Evolutionary conservation across 2,888 invertebrate genomes (phyloP).

Genomic region (Heliconius hortense): DNA sequence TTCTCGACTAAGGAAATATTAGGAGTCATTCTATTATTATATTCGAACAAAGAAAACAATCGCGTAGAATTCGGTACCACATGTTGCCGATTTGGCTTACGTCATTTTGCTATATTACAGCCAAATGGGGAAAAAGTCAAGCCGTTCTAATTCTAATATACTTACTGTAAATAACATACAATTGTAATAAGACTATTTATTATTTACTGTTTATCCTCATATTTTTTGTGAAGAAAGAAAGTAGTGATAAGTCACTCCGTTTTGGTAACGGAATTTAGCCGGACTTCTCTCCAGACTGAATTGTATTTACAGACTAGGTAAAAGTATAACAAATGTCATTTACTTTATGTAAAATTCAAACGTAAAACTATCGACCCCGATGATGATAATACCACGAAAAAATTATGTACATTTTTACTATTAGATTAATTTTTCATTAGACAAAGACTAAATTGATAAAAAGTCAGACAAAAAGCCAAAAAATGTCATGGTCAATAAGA

Average conservation of each 20-base stretch:
- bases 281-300: no score
- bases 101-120: slow-evolving; percentile 68
- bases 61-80: slow-evolving; percentile 51
- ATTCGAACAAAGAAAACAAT: slow-evolving; percentile 67
- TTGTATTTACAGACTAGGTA: no score
- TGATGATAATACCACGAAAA: no score
- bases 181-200: not conserved
- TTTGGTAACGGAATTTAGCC: no score
- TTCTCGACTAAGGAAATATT: slow-evolving; percentile 61
- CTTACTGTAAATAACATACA: slow-evolving; percentile 13
- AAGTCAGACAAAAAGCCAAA: not conserved
- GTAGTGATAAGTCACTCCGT: no score
- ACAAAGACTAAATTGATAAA: not conserved
- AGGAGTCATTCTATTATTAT: slow-evolving; percentile 76
- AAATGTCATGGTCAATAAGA: slow-evolving; percentile 3
- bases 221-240: not conserved
- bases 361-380: no score
- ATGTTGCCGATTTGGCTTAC: slow-evolving; percentile 69
- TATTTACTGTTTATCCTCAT: not conserved
- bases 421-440: not conserved
- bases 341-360: no score
- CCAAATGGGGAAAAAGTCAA: slow-evolving; percentile 48
- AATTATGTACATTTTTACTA: no score
- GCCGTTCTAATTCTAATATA: slow-evolving; percentile 36
- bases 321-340: no score